Conservation (phyloP, 2,113 vertebrate species). For the Melanostigma gelatinosum region DNA sequence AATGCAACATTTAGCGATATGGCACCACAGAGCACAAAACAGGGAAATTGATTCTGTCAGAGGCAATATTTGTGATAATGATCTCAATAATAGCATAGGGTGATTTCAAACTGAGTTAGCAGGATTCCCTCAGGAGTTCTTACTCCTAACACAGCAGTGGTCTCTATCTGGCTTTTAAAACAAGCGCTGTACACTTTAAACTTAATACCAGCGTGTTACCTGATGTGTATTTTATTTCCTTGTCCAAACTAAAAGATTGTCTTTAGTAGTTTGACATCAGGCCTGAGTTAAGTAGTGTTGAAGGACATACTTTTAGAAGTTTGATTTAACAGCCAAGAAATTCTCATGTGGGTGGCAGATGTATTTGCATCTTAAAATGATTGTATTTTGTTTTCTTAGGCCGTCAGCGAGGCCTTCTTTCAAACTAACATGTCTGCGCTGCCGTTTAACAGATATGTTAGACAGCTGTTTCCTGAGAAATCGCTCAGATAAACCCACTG, state of each 20-base stretch:
- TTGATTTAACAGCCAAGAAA: background rate
- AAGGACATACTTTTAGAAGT: background rate
- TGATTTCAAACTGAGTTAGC: constrained; percentile 55
- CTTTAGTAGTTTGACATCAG: constrained; percentile 13
- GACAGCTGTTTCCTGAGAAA: background rate
- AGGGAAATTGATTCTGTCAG: constrained; percentile 70
- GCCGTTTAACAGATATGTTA: background rate
- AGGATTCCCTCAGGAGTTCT: constrained; percentile 51
- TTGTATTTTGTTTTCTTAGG: background rate
- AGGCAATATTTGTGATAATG: constrained; percentile 77
- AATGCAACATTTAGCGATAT: constrained; percentile 69
- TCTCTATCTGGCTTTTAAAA: constrained; percentile 42
- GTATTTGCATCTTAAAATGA: background rate
- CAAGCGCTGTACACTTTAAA: constrained; percentile 13
- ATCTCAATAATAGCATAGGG: constrained; percentile 65
- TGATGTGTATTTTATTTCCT: constrained; percentile 18
- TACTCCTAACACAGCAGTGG: constrained; percentile 40
- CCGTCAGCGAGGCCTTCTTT: background rate
- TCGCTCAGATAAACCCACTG: background rate
- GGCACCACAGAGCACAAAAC: constrained; percentile 63
- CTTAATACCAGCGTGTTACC: constrained; percentile 3
- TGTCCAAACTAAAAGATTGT: constrained; percentile 4
- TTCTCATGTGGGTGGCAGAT: constrained; percentile 26
- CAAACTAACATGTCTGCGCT: background rate
- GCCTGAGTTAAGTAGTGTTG: background rate